These are phyloP conservation scores for Hydropsyche betteni DNA, from an alignment of 2,888 invertebrate species.

Conservation along the genomic window DNA sequence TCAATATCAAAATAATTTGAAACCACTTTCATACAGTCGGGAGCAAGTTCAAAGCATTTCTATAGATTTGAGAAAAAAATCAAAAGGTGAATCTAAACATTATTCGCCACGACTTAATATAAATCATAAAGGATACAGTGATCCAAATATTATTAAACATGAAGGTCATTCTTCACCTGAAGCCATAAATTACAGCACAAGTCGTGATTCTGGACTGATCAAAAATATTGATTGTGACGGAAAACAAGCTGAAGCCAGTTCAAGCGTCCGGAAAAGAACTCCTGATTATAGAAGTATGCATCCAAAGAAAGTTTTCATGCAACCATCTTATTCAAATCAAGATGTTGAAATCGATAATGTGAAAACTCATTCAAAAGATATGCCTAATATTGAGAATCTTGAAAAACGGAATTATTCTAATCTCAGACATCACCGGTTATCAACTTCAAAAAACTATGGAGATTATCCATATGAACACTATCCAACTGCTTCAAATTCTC, in stretches of 20 bases:
- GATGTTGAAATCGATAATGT: constrained; percentile 13
- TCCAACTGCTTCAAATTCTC: neutral
- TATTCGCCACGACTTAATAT: constrained; percentile 30
- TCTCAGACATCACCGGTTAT: constrained; percentile 27
- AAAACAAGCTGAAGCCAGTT: neutral
- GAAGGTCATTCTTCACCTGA: neutral
- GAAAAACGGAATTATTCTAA: constrained; percentile 7
- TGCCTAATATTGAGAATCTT: neutral
- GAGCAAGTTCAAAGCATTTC: constrained; percentile 7
- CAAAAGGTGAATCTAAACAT: constrained; percentile 42
- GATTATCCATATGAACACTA: constrained; percentile 8
- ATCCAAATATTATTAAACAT: neutral
- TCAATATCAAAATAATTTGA: neutral
- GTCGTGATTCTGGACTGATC: neutral
- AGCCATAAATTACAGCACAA: constrained; percentile 32
- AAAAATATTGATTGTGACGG: neutral
- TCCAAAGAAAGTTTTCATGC: constrained; percentile 49
- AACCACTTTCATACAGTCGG: neutral
- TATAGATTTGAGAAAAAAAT: constrained; percentile 40
- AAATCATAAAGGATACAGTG: neutral
- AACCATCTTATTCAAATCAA: constrained; percentile 30
- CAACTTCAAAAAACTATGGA: neutral
- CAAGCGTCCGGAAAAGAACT: constrained; percentile 28
- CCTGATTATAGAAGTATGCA: constrained; percentile 50
- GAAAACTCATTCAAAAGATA: neutral